Percentiles rank a stretch among this genome's conserved stretches.
phyloP scores from a whole-genome alignment of 2,888 invertebrate genomes.

The Heliconius ethilla region DNA sequence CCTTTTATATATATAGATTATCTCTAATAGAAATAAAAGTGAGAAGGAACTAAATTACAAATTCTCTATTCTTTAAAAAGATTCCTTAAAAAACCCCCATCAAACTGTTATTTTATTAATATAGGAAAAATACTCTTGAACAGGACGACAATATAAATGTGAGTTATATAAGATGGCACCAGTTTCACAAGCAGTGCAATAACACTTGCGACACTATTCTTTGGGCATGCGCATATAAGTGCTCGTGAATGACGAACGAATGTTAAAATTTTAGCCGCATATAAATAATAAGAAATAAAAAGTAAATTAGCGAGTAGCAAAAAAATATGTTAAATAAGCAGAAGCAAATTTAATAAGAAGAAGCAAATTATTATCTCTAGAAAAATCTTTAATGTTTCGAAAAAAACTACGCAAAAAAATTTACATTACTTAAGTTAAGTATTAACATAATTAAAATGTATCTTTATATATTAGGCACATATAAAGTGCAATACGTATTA shows the following conservation, averaged over 20 bases:
- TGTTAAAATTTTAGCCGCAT: neutral
- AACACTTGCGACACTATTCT: conserved; percentile 18
- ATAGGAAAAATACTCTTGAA: neutral
- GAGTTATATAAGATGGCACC: conserved; percentile 28
- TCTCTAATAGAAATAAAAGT: too few relatives aligned
- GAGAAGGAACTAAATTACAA: too few relatives aligned
- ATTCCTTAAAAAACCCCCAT: too few relatives aligned
- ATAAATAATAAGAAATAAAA: neutral
- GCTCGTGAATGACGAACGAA: neutral
- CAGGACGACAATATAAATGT: neutral
- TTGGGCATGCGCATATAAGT: neutral
- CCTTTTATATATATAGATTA: too few relatives aligned
- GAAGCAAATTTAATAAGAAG: neutral
- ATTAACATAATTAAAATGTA: neutral
- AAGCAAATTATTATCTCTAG: neutral
- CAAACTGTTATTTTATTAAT: neutral
- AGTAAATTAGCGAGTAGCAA: neutral
- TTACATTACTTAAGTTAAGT: neutral
- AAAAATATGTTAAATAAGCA: neutral
- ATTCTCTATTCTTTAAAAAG: too few relatives aligned
- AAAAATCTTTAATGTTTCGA: neutral
- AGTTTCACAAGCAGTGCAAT: conserved; percentile 24
- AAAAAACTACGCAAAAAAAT: neutral
- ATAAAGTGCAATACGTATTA: too few relatives aligned
- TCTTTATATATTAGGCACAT: too few relatives aligned